Evolutionary conservation across 2,888 invertebrate species (phyloP).

Genomic region (Nymphalis polychloros): DNA sequence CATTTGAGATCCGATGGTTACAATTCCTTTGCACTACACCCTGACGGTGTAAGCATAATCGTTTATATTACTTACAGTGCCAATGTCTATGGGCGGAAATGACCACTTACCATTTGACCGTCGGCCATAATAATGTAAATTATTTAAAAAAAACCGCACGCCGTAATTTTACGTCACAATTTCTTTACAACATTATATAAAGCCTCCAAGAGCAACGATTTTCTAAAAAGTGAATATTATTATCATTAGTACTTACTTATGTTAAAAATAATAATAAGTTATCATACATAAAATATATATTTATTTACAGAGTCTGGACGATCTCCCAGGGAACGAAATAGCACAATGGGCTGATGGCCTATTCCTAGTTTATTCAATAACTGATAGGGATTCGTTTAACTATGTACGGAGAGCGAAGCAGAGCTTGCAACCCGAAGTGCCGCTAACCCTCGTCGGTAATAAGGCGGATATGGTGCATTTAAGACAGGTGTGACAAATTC

Average conservation of each 20-base stretch:
- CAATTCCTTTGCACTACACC: no score
- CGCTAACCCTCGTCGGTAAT: constrained; percentile 93
- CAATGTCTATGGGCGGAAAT: no score
- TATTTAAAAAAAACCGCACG: no score
- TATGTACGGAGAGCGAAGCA: constrained; percentile 89
- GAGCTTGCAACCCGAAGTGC: constrained; percentile 86
- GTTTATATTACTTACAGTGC: no score
- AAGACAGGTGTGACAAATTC: constrained; percentile 80
- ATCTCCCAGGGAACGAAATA: constrained; percentile 87
- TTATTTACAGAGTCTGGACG: constrained; percentile 84
- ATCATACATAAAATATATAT: not conserved
- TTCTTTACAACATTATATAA: no score
- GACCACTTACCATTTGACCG: no score
- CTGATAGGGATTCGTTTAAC: constrained; percentile 91
- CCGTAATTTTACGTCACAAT: no score
- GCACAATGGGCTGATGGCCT: constrained; percentile 95
- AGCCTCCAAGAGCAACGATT: no score
- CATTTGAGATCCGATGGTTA: no score
- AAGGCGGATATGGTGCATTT: constrained; percentile 96
- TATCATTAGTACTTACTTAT: not conserved
- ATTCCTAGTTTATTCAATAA: constrained; percentile 94
- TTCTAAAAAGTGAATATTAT: no score
- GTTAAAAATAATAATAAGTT: not conserved
- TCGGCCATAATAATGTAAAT: no score
- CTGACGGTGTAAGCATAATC: no score